Evolutionary conservation across 2,888 invertebrate species (phyloP), one percentile per base, ranked within the genome.

Genomic region (Scaptomyza caliginosa): DNA sequence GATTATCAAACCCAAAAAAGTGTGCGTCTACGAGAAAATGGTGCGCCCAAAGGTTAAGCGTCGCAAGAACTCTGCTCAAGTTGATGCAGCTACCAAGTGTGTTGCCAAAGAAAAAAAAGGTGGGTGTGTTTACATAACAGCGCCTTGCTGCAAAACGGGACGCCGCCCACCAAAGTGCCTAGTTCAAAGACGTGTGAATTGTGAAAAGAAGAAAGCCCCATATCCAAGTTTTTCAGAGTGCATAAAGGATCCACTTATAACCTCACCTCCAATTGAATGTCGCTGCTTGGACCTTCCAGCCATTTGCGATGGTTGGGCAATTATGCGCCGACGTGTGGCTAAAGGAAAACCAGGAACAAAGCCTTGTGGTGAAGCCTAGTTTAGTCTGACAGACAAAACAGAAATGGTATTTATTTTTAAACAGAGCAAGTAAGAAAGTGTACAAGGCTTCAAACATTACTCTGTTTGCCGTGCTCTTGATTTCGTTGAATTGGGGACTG

Each of bases 191-290:
- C 40, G 21, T 5, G 21, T 38, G 0, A 26, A 49, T 2, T 84
- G 83, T 39, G 43, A 30, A 8, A 84, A 82, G 39, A 50, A 51
- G 0, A 48, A 10, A 6, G 30, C 88, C 0, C 83, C 86, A 0
- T 84, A 84, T 49, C 83, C 83, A 0, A 82, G 88, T 32, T 84
- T 71, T 36, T 87, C 83, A 0, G 83, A 87, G 30, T 84, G 83
- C 52, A 13, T 58, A 3, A 69, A 38, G 28, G 83, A 78, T 0
- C 24, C 58, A 0, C 4, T 40, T 0, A 2, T 26, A 0, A 8
- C 10, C 0, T 0, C 4, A 0, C 70, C 77, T 0, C 74, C 74
- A 0, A 17, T 0, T 3, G 83, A 84, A 21, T 84, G 83, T 28
- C 2, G 1, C 0, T 87, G 83, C 52, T 43, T 78, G 0, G 19